Base-by-base conservation (phyloP, 2,888 invertebrate genomes). In the Drosophila melanosoma region DNA sequence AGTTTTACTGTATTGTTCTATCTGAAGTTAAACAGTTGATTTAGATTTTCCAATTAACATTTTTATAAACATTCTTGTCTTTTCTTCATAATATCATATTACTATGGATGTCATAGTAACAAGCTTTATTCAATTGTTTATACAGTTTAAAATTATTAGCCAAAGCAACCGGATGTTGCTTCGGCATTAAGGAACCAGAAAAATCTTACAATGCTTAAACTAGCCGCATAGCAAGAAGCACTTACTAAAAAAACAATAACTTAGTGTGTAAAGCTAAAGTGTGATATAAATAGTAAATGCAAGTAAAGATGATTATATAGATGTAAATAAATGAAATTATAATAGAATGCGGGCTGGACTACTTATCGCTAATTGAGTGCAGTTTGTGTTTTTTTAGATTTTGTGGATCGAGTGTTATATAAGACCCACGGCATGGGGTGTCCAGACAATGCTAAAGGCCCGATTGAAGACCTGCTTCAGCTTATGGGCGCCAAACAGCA, bases 401-500 rank as follows among this genome's bases (percentile, higher is more conserved):
- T 10, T n/a, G 20, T 12, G 29, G 23, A 29, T 35, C 12, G 4
- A 11, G 11, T 33, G 17, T 69, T 69, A 90, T 73, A 91, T 84
- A 11, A 91, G 83, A 15, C 89, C 91, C 33, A 90, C 83, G 29
- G 89, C 77, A 79, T 91, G 91, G 32, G 91, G 91, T 38, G 86
- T 85, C 87, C 91, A 91, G 53, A 91, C 87, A 15, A 79, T 76
- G 56, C 75, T 88, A 20, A 91, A 86, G 33, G 89, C 83, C 26
- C 90, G 83, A 79, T 92, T 86, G 17, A 92, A 74, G 51, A 83
- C 86, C 56, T 87, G 77, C 69, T 92, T 92, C 35, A 93, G 61
- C 69, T 92, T 92, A 56, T 90, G 89, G 1, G 90, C 32, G 0
- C 77, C 69, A 68, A 92, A 93, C 51, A 93, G 86, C 26, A 92